These are phyloP conservation scores for Psilanteris sp. DNA, from an alignment of 1,140 invertebrate species.

Conservation along the genomic window DNA sequence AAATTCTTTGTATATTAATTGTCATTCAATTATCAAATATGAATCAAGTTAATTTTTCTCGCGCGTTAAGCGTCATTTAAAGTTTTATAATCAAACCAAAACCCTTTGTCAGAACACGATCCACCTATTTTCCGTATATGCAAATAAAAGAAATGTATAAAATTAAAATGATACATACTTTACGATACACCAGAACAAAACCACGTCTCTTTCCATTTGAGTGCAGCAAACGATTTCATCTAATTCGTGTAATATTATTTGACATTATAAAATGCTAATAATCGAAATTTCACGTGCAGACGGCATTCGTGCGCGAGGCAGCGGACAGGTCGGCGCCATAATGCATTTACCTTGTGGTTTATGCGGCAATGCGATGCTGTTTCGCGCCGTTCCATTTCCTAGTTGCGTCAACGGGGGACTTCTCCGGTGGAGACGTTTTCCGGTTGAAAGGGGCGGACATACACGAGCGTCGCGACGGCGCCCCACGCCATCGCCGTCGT, in stretches of 20 bases:
- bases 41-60: too few species aligned
- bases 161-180: too few species aligned
- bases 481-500: slow-evolving; percentile 31
- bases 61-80: too few species aligned
- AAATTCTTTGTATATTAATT: too few species aligned
- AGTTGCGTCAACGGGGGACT: slow-evolving; percentile 32
- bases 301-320: background rate
- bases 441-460: slow-evolving; percentile 41
- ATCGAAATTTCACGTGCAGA: slow-evolving; percentile 26
- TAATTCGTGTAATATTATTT: background rate
- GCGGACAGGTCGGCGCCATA: slow-evolving; percentile 30
- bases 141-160: too few species aligned
- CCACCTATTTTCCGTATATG: too few species aligned
- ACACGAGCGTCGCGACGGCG: slow-evolving; percentile 49
- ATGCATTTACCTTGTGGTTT: slow-evolving; percentile 56
- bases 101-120: too few species aligned
- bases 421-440: slow-evolving; percentile 50
- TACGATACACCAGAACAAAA: too few species aligned
- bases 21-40: too few species aligned
- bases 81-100: too few species aligned
- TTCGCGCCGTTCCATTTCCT: slow-evolving; percentile 50
- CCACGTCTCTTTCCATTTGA: too few species aligned
- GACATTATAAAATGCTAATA: slow-evolving; percentile 11
- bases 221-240: too few species aligned
- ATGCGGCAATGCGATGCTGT: slow-evolving; percentile 32